Evolutionary conservation across 1,140 invertebrate species (phyloP).

Genomic region (Ditylenchus dipsaci): DNA sequence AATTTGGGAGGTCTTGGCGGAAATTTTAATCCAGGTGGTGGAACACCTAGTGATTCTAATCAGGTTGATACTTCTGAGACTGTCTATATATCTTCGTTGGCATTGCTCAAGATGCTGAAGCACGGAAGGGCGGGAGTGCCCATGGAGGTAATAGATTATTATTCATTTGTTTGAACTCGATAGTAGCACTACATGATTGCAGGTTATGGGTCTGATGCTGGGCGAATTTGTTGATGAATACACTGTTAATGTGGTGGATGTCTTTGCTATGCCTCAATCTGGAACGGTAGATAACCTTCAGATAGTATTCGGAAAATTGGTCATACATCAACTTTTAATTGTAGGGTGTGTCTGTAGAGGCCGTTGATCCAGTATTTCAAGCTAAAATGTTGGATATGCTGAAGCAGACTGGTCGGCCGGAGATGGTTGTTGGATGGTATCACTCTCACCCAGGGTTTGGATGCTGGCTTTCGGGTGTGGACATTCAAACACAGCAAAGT

Average conservation of each 20-base stretch:
- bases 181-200: constrained; percentile 2
- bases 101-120: constrained; percentile 97
- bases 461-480: constrained; percentile 94
- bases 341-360: constrained; percentile 94
- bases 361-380: constrained; percentile 98
- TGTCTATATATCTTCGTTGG: constrained; percentile 94
- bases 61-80: constrained; percentile 98
- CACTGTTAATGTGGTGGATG: constrained; percentile 96
- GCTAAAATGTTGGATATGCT: constrained; percentile 99
- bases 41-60: constrained; percentile 71
- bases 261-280: constrained; percentile 99
- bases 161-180: constrained; percentile 58
- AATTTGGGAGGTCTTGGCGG: constrained; percentile 19
- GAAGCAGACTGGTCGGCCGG: constrained; percentile 93
- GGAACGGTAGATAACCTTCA: constrained; percentile 67
- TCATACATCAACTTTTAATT: constrained; percentile 29
- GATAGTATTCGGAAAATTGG: background rate
- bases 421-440: constrained; percentile 99
- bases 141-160: constrained; percentile 73
- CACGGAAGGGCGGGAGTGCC: constrained; percentile 98
- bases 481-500: constrained; percentile 98
- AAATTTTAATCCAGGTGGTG: constrained; percentile 25
- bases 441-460: constrained; percentile 99
- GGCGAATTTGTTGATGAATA: constrained; percentile 99
- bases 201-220: constrained; percentile 95